A percentile compares a stretch with the other conserved stretches of the same genome.
phyloP scores from a whole-genome alignment of 2,113 vertebrate genomes.

The Limnothrissa miodon region DNA sequence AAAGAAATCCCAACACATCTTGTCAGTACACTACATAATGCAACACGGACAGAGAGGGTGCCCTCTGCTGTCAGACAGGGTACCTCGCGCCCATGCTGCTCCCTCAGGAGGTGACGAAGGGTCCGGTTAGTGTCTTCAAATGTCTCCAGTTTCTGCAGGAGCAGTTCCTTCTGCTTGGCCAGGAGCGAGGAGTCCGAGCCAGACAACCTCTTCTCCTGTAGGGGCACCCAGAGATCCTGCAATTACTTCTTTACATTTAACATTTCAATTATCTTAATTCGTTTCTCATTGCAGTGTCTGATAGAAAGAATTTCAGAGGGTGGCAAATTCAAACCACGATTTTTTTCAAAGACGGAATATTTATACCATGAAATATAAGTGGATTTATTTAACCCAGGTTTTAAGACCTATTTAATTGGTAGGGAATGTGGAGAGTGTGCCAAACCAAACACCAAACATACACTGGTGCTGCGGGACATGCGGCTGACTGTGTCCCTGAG shows the following conservation, averaged over 20 bases:
- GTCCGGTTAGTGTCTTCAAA: slow-evolving; percentile 86
- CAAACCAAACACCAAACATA: slow-evolving; percentile 49
- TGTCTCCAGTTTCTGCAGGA: slow-evolving; percentile 85
- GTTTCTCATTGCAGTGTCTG: neutral
- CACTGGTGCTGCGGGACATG: slow-evolving; percentile 65
- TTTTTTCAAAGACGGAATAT: too few relatives aligned
- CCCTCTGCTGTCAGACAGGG: neutral
- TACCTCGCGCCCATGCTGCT: slow-evolving; percentile 82
- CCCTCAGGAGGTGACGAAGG: slow-evolving; percentile 80
- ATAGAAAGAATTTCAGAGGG: neutral
- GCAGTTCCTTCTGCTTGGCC: slow-evolving; percentile 80
- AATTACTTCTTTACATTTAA: too few relatives aligned
- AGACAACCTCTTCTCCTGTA: slow-evolving; percentile 76
- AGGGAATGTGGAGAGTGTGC: neutral
- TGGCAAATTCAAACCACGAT: neutral
- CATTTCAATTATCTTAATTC: too few relatives aligned
- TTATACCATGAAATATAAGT: too few relatives aligned
- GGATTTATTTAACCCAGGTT: neutral
- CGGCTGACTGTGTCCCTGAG: slow-evolving; percentile 77
- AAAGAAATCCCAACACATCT: neutral
- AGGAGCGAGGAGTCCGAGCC: slow-evolving; percentile 75
- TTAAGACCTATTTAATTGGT: neutral
- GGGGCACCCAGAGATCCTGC: neutral
- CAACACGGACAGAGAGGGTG: neutral
- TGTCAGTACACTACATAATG: neutral